Evolutionary conservation across 1,140 invertebrate species (phyloP).

Genomic region (Potamilus streckersoni): DNA sequence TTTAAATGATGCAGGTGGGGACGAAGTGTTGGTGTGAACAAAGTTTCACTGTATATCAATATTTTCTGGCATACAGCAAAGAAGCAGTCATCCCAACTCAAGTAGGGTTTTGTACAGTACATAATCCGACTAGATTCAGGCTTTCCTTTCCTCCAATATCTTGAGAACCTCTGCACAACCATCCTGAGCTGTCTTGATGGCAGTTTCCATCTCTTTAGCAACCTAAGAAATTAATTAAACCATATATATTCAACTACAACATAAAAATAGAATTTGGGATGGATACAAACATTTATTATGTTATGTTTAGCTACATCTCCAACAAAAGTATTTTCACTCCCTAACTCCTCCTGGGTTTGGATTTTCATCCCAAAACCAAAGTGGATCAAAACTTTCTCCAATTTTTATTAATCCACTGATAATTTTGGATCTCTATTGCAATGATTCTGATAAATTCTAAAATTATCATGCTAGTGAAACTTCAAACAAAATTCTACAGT

Average conservation of each 20-base stretch:
- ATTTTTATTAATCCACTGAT: background rate
- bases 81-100: no score
- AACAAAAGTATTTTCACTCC: background rate
- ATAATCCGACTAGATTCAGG: constrained; percentile 11
- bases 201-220: constrained; percentile 45
- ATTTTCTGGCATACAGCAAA: no score
- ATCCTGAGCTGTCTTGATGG: constrained; percentile 51
- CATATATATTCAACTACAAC: background rate
- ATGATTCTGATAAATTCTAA: no score
- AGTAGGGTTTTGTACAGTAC: no score
- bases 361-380: background rate
- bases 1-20: no score
- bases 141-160: constrained; percentile 52
- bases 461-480: no score
- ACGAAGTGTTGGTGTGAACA: no score
- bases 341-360: background rate
- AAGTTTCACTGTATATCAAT: no score
- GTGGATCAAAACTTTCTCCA: background rate
- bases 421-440: background rate
- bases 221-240: constrained; percentile 45
- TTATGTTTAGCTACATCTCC: background rate
- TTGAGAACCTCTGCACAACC: constrained; percentile 53
- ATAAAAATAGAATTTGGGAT: background rate
- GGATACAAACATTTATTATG: background rate
- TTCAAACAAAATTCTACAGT: no score